A percentile compares a stretch with the other conserved stretches of the same genome.
These are phyloP conservation scores for Eurytemora carolleeae DNA, from an alignment of 1,140 invertebrate genomes.

Conservation along the genomic window DNA sequence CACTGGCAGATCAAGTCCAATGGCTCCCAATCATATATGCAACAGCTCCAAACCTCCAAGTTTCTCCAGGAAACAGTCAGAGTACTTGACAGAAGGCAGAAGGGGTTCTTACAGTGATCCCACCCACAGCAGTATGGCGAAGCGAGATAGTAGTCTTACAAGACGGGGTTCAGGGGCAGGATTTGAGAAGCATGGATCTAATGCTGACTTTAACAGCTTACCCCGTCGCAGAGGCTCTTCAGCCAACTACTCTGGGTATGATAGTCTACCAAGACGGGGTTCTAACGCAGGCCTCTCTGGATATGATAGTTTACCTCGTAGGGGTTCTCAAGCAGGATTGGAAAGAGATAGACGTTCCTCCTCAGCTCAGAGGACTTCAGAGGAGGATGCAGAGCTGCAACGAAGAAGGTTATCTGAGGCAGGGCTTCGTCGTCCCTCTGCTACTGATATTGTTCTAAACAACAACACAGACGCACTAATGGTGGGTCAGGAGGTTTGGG, in stretches of 20 bases:
- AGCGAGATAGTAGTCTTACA: background rate
- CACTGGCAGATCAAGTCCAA: background rate
- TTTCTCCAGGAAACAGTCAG: background rate
- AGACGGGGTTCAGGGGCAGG: background rate
- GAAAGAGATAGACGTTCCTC: background rate
- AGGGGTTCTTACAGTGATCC: background rate
- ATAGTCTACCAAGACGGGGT: background rate
- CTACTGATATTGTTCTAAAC: conserved; percentile 36
- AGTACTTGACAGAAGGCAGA: background rate
- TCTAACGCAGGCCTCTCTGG: background rate
- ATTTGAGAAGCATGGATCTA: background rate
- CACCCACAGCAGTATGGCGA: background rate
- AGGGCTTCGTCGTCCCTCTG: conserved; percentile 12
- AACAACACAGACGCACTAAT: conserved; percentile 81
- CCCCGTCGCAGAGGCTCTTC: background rate
- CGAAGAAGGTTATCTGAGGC: conserved; percentile 4
- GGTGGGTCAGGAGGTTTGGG: conserved; percentile 79
- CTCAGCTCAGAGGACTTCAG: background rate
- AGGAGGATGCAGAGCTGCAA: background rate
- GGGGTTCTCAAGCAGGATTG: background rate
- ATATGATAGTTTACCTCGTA: background rate
- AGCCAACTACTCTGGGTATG: background rate
- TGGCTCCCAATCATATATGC: background rate
- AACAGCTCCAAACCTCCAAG: background rate
- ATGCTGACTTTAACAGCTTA: background rate